Percentiles rank a stretch among this genome's conserved stretches.
These are phyloP conservation scores for Labeo rohita DNA, from an alignment of 2,113 vertebrate species.

Conservation along the genomic window DNA sequence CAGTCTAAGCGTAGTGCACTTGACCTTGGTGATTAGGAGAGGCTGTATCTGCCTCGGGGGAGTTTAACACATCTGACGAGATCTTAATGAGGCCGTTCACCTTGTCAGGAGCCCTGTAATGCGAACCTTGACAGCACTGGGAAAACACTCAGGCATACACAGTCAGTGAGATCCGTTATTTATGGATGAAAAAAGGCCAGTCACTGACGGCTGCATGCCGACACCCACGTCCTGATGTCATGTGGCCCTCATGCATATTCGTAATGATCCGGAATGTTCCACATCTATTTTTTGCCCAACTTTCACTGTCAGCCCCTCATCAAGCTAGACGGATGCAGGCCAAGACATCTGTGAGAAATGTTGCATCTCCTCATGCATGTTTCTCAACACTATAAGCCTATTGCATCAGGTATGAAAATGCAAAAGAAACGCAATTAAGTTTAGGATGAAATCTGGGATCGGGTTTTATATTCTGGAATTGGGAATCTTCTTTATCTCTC, in stretches of 20 bases:
- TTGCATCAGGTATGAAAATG: neutral
- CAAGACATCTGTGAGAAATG: neutral
- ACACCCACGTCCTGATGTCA: slow-evolving; percentile 6
- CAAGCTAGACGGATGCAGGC: neutral
- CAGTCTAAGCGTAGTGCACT: neutral
- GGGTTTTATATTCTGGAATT: neutral
- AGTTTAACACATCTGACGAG: slow-evolving; percentile 1
- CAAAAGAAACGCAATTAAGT: neutral
- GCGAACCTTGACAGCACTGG: neutral
- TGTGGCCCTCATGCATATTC: slow-evolving; percentile 6
- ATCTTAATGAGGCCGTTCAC: slow-evolving; percentile 30
- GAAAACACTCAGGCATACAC: neutral
- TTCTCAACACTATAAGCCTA: neutral
- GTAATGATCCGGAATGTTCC: slow-evolving; percentile 19
- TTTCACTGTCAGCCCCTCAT: neutral
- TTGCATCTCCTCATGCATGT: neutral
- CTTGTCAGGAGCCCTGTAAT: slow-evolving; percentile 17
- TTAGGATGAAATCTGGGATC: neutral
- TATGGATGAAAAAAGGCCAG: neutral
- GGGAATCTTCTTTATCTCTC: neutral
- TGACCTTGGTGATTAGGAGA: slow-evolving; percentile 26
- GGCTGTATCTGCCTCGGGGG: neutral
- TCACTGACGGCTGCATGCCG: neutral
- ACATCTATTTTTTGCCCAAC: neutral
- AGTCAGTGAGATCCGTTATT: neutral